Percentiles rank a stretch among this genome's conserved stretches.
These are phyloP conservation scores for Hystrix brachyura DNA, from an alignment of 2,113 vertebrate species.

Conservation along the genomic window DNA sequence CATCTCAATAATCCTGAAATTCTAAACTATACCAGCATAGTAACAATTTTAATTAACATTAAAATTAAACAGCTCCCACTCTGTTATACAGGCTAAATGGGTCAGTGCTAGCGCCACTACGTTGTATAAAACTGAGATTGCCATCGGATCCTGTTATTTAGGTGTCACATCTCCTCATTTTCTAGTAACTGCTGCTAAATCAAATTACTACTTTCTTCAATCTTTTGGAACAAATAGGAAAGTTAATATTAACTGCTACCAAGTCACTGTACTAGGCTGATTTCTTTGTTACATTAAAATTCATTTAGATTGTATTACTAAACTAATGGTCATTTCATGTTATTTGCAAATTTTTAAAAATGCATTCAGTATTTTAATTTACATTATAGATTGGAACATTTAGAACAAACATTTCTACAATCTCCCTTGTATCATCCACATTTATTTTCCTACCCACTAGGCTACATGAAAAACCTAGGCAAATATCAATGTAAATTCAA, in stretches of 20 bases:
- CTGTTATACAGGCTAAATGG: background rate
- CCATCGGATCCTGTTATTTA: background rate
- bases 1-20: background rate
- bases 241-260: background rate
- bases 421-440: background rate
- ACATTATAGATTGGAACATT: background rate
- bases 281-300: background rate
- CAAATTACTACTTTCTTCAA: background rate
- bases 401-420: background rate
- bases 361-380: background rate
- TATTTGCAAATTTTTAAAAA: constrained; percentile 45
- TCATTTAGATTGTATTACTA: background rate
- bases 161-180: background rate
- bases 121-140: background rate
- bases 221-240: background rate
- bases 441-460: background rate
- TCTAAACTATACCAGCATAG: background rate
- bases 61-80: background rate
- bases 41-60: background rate
- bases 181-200: background rate
- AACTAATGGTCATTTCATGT: background rate
- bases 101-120: background rate
- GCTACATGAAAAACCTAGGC: background rate
- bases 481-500: background rate
- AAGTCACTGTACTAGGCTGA: background rate